Conservation (phyloP, 2,797 vertebrate species). For the Enteromius radiatus region DNA sequence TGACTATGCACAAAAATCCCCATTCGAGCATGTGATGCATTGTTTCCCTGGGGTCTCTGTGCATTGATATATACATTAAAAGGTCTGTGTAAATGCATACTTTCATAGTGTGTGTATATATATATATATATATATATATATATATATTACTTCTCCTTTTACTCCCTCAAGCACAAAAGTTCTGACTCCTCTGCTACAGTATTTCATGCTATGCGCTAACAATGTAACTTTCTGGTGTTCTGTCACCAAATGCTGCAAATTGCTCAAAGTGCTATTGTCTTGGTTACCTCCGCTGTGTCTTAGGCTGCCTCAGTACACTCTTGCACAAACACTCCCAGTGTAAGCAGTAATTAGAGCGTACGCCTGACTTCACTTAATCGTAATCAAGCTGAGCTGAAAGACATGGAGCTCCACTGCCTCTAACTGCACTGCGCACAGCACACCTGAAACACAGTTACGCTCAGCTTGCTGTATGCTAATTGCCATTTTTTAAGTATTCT, state of each 20-base stretch:
- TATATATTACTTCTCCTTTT: slow-evolving; percentile 3
- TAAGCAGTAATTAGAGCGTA: slow-evolving; percentile 84
- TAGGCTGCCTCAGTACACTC: slow-evolving; percentile 70
- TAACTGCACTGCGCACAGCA: slow-evolving; percentile 69
- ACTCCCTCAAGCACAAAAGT: background rate
- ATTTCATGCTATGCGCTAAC: slow-evolving; percentile 65
- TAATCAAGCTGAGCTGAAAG: slow-evolving; percentile 80
- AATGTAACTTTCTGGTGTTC: slow-evolving; percentile 65
- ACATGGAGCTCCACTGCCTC: slow-evolving; percentile 68
- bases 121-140: background rate
- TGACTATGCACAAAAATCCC: background rate
- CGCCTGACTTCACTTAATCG: slow-evolving; percentile 82
- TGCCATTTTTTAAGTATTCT: slow-evolving; percentile 67
- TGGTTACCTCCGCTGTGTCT: slow-evolving; percentile 71
- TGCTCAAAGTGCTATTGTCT: slow-evolving; percentile 58
- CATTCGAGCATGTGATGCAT: background rate
- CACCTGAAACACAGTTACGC: slow-evolving; percentile 74
- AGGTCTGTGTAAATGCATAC: background rate
- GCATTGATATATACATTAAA: slow-evolving; percentile 12
- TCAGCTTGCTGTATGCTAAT: slow-evolving; percentile 72
- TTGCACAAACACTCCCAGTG: slow-evolving; percentile 77
- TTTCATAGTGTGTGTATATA: background rate
- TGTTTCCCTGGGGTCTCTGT: background rate
- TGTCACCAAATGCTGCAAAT: slow-evolving; percentile 68
- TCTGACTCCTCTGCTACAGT: background rate